phyloP scores from a whole-genome alignment of 2,888 invertebrate species.

The Sminthurides aquaticus region DNA sequence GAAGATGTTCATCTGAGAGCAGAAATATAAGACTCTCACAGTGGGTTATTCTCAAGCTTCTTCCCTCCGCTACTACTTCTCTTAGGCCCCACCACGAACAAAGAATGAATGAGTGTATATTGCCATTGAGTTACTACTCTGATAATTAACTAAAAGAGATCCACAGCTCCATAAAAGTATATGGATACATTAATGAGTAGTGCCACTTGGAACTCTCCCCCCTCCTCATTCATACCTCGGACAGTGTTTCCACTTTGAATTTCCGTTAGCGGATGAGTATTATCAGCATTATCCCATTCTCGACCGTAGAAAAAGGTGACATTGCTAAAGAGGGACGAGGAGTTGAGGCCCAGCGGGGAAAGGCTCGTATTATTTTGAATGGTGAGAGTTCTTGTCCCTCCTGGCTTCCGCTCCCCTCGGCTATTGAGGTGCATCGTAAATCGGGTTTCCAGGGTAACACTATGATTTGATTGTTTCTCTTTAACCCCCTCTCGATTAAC shows the following conservation, averaged over 20 bases:
- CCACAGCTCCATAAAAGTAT: neutral
- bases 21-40: too few species aligned
- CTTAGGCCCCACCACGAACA: too few species aligned
- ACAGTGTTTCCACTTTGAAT: constrained; percentile 11
- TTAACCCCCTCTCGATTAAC: neutral
- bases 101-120: too few species aligned
- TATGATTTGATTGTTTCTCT: neutral
- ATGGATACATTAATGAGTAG: neutral
- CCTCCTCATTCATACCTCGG: constrained; percentile 15
- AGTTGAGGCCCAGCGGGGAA: constrained; percentile 29
- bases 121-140: neutral
- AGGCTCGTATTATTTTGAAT: constrained; percentile 34
- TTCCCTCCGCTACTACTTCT: too few species aligned
- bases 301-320: constrained; percentile 34
- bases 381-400: constrained; percentile 28
- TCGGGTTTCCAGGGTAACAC: neutral
- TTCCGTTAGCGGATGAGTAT: constrained; percentile 32
- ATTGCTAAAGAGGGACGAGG: constrained; percentile 34
- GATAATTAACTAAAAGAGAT: too few species aligned
- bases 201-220: neutral
- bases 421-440: neutral
- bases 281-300: constrained; percentile 29
- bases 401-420: constrained; percentile 17
- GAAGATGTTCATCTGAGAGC: too few species aligned
- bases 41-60: neutral